Percentiles rank a stretch among this genome's conserved stretches.
Evolutionary conservation across 2,888 invertebrate species (phyloP).

Genomic region (Apeira syringaria): DNA sequence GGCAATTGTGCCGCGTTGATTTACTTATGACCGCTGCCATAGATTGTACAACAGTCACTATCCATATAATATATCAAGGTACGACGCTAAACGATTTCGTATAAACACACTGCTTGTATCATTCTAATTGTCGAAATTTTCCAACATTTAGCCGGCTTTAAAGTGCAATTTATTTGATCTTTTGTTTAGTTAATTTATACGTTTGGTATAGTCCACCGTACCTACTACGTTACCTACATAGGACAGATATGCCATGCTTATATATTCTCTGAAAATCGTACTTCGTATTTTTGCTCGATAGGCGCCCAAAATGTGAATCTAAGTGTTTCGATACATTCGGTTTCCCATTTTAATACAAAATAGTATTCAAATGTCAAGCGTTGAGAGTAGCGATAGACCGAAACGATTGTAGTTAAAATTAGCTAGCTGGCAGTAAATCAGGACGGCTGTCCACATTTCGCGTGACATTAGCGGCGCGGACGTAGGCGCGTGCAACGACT

Average conservation of each 20-base stretch:
- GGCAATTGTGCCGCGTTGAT: not conserved
- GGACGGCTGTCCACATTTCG: constrained; percentile 19
- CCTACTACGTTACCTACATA: too few species aligned
- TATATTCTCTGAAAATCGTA: too few species aligned
- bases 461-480: constrained; percentile 14
- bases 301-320: too few species aligned
- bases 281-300: too few species aligned
- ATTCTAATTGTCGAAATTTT: not conserved
- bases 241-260: too few species aligned
- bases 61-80: too few species aligned
- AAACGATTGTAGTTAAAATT: constrained; percentile 22
- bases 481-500: constrained; percentile 1
- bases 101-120: not conserved
- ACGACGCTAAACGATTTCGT: constrained; percentile 2
- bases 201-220: too few species aligned
- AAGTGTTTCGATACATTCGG: too few species aligned
- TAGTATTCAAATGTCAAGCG: constrained; percentile 6
- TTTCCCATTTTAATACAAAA: not conserved
- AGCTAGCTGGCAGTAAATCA: constrained; percentile 22
- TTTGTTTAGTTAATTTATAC: too few species aligned
- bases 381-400: constrained; percentile 5
- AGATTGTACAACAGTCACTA: not conserved
- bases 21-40: not conserved
- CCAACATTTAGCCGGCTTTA: too few species aligned
- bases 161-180: too few species aligned